A percentile compares a stretch with the other conserved stretches of the same genome.
Evolutionary conservation across 2,797 vertebrate species (phyloP).

Genomic region (Coregonus suidteri): DNA sequence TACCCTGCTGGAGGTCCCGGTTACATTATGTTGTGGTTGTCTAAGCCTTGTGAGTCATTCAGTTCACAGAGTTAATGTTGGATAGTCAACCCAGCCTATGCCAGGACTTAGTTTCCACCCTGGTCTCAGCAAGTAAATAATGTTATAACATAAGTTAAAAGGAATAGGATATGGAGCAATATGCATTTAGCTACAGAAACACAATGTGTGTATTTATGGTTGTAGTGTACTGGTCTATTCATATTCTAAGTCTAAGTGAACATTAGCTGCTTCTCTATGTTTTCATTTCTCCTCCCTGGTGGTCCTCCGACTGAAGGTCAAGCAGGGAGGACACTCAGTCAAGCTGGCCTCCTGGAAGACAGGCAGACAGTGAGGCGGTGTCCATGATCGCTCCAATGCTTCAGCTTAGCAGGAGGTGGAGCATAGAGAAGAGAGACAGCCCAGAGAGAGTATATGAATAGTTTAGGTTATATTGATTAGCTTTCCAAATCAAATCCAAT

Average conservation of each 20-base stretch:
- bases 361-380: not conserved
- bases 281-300: not conserved
- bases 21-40: slow-evolving; percentile 60
- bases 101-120: not conserved
- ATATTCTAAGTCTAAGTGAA: not conserved
- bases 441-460: not conserved
- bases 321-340: slow-evolving; percentile 2
- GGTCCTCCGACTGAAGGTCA: slow-evolving; percentile 2
- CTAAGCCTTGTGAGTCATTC: slow-evolving; percentile 13
- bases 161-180: not conserved
- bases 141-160: not conserved
- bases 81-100: not conserved
- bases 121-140: not conserved
- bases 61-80: not conserved
- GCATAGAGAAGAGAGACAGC: not conserved
- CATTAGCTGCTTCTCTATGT: not conserved
- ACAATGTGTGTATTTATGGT: not conserved
- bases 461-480: not conserved
- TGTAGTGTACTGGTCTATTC: not conserved
- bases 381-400: not conserved
- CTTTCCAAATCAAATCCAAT: not conserved
- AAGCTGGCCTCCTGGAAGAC: not conserved
- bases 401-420: not conserved
- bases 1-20: slow-evolving; percentile 62
- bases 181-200: not conserved